Conservation (phyloP, 2,888 invertebrate species). For the Napeogenes sylphis region DNA sequence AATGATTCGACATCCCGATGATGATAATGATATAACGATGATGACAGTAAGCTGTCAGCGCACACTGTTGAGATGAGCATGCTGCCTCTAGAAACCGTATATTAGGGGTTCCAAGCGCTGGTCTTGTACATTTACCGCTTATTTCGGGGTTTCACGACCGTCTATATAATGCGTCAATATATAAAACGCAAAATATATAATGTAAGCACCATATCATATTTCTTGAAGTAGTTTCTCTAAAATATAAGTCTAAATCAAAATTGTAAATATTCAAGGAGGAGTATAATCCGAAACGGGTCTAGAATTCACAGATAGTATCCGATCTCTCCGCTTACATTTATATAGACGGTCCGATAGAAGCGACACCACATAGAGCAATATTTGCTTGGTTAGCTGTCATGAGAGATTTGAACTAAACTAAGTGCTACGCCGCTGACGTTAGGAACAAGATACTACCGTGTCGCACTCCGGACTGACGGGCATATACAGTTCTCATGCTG, state of each 20-base stretch:
- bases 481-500: conserved; percentile 40
- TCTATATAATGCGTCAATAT: conserved; percentile 17
- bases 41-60: conserved; percentile 65
- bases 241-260: no score
- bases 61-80: conserved; percentile 73
- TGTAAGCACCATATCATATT: no score
- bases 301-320: not conserved
- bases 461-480: conserved; percentile 20
- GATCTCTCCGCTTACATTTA: not conserved
- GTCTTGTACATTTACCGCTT: conserved; percentile 14
- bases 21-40: conserved; percentile 42
- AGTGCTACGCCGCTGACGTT: conserved; percentile 75
- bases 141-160: conserved; percentile 10
- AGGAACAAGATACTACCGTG: conserved; percentile 17
- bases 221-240: no score
- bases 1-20: conserved; percentile 39
- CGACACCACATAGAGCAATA: conserved; percentile 53
- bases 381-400: conserved; percentile 75
- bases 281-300: no score
- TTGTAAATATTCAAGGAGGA: no score
- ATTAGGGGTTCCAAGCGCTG: conserved; percentile 14
- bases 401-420: conserved; percentile 67
- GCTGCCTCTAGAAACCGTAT: conserved; percentile 62
- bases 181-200: not conserved
- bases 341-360: conserved; percentile 6